phyloP scores from a whole-genome alignment of 1,140 invertebrate species.

The Cydia splendana region DNA sequence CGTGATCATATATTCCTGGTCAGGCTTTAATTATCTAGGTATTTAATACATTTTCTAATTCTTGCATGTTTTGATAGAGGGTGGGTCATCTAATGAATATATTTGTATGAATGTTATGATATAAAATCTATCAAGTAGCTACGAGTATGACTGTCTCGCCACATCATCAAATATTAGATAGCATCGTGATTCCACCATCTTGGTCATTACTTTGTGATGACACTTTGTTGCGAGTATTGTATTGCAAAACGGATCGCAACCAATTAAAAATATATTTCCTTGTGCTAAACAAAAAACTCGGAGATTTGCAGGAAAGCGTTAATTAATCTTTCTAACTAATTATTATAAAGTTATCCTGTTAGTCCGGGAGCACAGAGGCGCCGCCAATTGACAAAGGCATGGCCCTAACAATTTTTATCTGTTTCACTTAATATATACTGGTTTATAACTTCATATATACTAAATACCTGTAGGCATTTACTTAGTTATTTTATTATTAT shows the following conservation, averaged over 20 bases:
- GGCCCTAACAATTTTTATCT: too few relatives aligned
- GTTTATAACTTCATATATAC: too few relatives aligned
- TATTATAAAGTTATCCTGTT: not conserved
- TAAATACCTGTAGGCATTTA: too few relatives aligned
- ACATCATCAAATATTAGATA: not conserved
- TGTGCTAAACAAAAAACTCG: not conserved
- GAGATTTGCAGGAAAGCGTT: not conserved
- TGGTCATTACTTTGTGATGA: not conserved
- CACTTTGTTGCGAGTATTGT: not conserved
- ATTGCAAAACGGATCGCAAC: not conserved
- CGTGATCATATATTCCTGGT: too few relatives aligned
- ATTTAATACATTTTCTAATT: too few relatives aligned
- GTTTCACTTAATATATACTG: too few relatives aligned
- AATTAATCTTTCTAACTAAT: not conserved
- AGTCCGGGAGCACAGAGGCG: not conserved
- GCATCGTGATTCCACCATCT: not conserved
- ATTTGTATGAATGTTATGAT: not conserved
- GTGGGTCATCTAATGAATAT: too few relatives aligned
- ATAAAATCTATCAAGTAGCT: not conserved
- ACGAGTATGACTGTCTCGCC: not conserved
- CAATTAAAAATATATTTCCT: conserved; percentile 5
- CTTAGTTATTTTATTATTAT: too few relatives aligned
- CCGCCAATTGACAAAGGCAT: too few relatives aligned
- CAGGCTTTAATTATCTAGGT: too few relatives aligned
- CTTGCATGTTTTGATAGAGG: too few relatives aligned